Evolutionary conservation across 2,888 invertebrate species (phyloP), one percentile per base, ranked within the genome.

Genomic region (Lithophane ornitopus): DNA sequence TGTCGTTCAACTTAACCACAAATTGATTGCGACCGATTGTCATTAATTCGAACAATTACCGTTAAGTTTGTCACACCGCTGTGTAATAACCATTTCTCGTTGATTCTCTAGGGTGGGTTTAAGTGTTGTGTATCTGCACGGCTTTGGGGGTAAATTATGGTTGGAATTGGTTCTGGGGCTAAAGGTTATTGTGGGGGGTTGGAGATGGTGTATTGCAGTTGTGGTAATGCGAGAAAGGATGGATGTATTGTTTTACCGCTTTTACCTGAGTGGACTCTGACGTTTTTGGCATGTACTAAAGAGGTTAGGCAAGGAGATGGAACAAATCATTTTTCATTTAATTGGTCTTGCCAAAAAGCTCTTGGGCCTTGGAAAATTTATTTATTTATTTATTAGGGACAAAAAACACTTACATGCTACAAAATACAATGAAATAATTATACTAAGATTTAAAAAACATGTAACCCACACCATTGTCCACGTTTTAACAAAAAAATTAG

Each of bases 1-100:
- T 82, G 87, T 85, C 86, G 85, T 85, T 77, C 78, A 81, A 84
- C 69, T 80, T 52, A 73, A 81, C 90, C 91, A 74, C 91, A 90
- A 92, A 92, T 92, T 90, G 90, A 92, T 92, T 89, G 90, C 90
- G 79, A 89, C 81, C 87, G 87, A 90, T 89, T 87, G 87, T 86
- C 81, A 89, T 91, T 92, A 89, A 88, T 91, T 89, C 85, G 83
- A 81, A 90, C 88, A 88, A 90, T 90, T 90, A 88, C 86, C 76
- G 78, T 59, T 81, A 72, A 71, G 63, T 58, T 76, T 70, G 65
- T 90, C 75, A 89, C 87, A 91, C 88, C 83, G 88, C 63, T 39
- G 73, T 70, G 72, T 76, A 75, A 77, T 74, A 74, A 76, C 69
- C 71, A 39, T 85, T 39, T 49, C 82, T 71, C 77, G 62, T 84